Evolutionary conservation across 2,888 invertebrate genomes (phyloP), one percentile per base, ranked within the genome.

Genomic region (Syritta pipiens): DNA sequence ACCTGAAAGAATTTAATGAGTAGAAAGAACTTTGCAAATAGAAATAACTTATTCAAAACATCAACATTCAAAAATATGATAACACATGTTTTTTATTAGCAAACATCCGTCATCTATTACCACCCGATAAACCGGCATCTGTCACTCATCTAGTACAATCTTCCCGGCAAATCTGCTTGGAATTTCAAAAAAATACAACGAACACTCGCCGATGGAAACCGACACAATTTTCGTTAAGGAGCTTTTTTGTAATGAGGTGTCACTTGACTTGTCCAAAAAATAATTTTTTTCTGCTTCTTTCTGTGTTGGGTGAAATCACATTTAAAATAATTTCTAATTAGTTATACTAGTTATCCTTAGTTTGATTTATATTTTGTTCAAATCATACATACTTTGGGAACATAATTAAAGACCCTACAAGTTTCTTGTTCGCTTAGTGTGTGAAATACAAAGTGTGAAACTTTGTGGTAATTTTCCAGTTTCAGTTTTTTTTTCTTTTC

Each of bases 181-280:
- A 48, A 59, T 71, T 72, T 37, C n/a, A n/a, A n/a, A 51, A 68
- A 62, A 74, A 76, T 35, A 68, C 14, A 74, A 79, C 79, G 79
- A 79, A 55, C 17, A 79, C 42, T 44, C 46, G 55, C 46, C 77
- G 67, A 67, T 72, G 42, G 49, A 72, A 40, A 74, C 74, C 74
- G 74, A 74, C 74, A 79, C 55, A 67, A 62, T 40, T 75, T 53
- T 79, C 71, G 71, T 74, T 68, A 79, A 79, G 55, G 79, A 79
- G 79, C 72, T 79, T 74, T 69, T 74, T 72, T 74, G 79, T 74
- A 79, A 68, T 79, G 79, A 79, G 79, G 35, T 79, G 79, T 79
- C 79, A 79, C 74, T 74, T 79, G 79, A 79, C 74, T 79, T 74
- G 68, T 74, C 79, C 74, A 68, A 79, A 79, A 72, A 74, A 9